phyloP scores from a whole-genome alignment of 2,888 invertebrate genomes.

The Galerucella nymphaeae region DNA sequence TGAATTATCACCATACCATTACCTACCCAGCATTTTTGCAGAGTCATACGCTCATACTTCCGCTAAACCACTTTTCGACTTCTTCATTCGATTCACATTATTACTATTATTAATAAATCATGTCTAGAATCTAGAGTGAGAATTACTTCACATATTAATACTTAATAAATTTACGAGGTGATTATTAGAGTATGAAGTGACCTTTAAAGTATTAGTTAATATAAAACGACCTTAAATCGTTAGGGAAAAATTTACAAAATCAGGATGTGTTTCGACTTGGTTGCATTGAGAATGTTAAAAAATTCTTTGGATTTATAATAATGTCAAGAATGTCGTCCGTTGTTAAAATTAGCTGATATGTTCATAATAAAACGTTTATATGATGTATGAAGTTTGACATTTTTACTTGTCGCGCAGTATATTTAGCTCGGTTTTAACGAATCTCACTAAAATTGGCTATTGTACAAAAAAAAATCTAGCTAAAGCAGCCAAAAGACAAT shows the following conservation, averaged over 20 bases:
- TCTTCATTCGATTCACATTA: too few relatives aligned
- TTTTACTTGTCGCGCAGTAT: too few relatives aligned
- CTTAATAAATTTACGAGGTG: slow-evolving; percentile 40
- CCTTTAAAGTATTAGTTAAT: slow-evolving; percentile 51
- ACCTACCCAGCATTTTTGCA: too few relatives aligned
- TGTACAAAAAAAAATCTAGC: too few relatives aligned
- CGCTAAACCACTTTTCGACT: too few relatives aligned
- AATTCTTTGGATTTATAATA: slow-evolving; percentile 33
- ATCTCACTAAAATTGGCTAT: too few relatives aligned
- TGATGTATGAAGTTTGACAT: too few relatives aligned
- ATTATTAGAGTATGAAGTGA: slow-evolving; percentile 53
- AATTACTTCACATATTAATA: slow-evolving; percentile 12
- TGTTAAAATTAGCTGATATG: slow-evolving; percentile 13
- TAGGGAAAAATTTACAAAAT: slow-evolving; percentile 50
- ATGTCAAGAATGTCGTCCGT: slow-evolving; percentile 35
- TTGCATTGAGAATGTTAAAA: slow-evolving; percentile 45
- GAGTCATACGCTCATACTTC: too few relatives aligned
- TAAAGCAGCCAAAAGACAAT: too few relatives aligned
- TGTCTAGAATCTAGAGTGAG: not conserved
- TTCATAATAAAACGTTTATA: too few relatives aligned
- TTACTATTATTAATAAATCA: slow-evolving; percentile 9
- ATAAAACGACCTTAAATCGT: slow-evolving; percentile 48
- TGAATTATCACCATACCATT: too few relatives aligned
- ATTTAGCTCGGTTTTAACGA: too few relatives aligned
- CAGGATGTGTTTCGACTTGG: slow-evolving; percentile 48